phyloP scores from a whole-genome alignment of 2,113 vertebrate genomes.

The Atherinomorus stipes region DNA sequence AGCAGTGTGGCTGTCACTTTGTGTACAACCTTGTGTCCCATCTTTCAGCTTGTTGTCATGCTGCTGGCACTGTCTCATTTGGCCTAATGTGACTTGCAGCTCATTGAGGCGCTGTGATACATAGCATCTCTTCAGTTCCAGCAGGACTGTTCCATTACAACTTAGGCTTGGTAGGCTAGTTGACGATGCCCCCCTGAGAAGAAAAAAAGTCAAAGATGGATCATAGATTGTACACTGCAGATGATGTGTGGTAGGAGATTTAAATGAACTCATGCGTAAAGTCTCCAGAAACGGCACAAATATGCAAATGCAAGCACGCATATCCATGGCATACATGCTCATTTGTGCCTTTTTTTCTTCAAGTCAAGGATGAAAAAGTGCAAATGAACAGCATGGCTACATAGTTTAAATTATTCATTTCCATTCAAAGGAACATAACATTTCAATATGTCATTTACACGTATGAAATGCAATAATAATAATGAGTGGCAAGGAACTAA shows the following conservation, averaged over 20 bases:
- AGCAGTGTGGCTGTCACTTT: constrained; percentile 35
- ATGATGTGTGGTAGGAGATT: constrained; percentile 10
- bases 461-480: constrained; percentile 7
- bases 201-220: constrained; percentile 17
- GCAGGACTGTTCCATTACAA: constrained; percentile 71
- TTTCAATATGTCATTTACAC: constrained; percentile 14
- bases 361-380: constrained; percentile 15
- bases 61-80: constrained; percentile 62
- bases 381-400: constrained; percentile 2
- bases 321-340: constrained; percentile 4
- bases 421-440: not conserved
- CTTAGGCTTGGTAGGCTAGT: constrained; percentile 56
- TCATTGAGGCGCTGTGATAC: constrained; percentile 75
- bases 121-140: constrained; percentile 74
- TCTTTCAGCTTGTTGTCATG: constrained; percentile 53
- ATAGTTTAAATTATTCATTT: constrained; percentile 13
- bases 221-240: constrained; percentile 13
- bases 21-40: constrained; percentile 22
- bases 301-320: constrained; percentile 8
- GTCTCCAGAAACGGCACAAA: constrained; percentile 1
- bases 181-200: constrained; percentile 53
- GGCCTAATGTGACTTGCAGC: constrained; percentile 73
- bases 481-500: not conserved
- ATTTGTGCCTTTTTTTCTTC: constrained; percentile 10
- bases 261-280: not conserved